These are phyloP conservation scores for Drosophila quadrilineata DNA, from an alignment of 1,140 invertebrate genomes.

Conservation along the genomic window DNA sequence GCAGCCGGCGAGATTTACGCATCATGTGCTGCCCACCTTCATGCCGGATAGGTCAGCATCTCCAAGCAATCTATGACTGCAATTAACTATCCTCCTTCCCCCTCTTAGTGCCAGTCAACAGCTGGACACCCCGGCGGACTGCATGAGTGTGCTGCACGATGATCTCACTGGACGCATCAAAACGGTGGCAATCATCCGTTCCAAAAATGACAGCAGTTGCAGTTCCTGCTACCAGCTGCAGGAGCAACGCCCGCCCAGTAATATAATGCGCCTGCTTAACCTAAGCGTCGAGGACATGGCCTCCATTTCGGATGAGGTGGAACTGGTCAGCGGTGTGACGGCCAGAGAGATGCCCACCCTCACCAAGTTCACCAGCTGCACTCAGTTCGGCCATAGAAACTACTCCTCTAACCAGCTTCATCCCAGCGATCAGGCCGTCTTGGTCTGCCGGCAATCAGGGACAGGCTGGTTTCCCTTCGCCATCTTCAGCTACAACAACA, in stretches of 20 bases:
- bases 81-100: not conserved
- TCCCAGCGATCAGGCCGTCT: slow-evolving; percentile 70
- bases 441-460: slow-evolving; percentile 61
- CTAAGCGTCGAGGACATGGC: slow-evolving; percentile 69
- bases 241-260: slow-evolving; percentile 49
- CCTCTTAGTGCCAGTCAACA: slow-evolving; percentile 13
- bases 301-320: slow-evolving; percentile 68
- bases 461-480: slow-evolving; percentile 72
- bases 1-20: slow-evolving; percentile 82
- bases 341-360: slow-evolving; percentile 40
- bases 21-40: slow-evolving; percentile 85
- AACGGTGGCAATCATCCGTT: slow-evolving; percentile 46
- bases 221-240: slow-evolving; percentile 59
- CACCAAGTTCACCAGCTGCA: slow-evolving; percentile 65
- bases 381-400: slow-evolving; percentile 64
- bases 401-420: slow-evolving; percentile 8
- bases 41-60: slow-evolving; percentile 60
- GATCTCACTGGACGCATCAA: slow-evolving; percentile 61
- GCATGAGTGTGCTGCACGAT: slow-evolving; percentile 73
- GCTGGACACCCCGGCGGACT: slow-evolving; percentile 30
- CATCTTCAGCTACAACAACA: slow-evolving; percentile 68
- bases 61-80: not conserved
- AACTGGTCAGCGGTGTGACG: slow-evolving; percentile 39
- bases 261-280: slow-evolving; percentile 57
- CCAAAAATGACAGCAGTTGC: slow-evolving; percentile 34